A percentile compares a stretch with the other conserved stretches of the same genome.
Evolutionary conservation across 2,888 invertebrate genomes (phyloP).

Genomic region (Drosophila basisetae): DNA sequence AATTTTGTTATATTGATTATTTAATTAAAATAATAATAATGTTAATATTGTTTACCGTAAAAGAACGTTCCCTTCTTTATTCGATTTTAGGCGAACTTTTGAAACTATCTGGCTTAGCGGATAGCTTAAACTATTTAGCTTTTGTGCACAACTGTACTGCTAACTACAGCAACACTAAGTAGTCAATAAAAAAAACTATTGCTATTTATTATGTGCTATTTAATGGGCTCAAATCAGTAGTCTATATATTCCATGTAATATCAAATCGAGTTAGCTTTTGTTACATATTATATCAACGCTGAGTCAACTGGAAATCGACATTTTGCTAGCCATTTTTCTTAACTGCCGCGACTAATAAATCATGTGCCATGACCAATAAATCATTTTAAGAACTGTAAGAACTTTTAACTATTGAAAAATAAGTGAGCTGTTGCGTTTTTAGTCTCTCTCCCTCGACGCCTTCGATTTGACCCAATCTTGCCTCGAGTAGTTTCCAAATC

Average conservation of each 20-base stretch:
- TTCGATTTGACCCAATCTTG: conserved; percentile 51
- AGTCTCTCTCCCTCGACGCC: conserved; percentile 39
- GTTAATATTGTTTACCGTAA: not conserved
- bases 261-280: not conserved
- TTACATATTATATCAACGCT: not conserved
- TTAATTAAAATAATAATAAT: not conserved
- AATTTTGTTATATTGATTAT: not conserved
- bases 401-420: conserved; percentile 38
- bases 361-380: conserved; percentile 53
- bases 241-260: not conserved
- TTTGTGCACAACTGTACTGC: not conserved
- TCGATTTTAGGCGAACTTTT: not conserved
- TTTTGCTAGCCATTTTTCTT: conserved; percentile 6
- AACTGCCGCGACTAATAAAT: conserved; percentile 35
- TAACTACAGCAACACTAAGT: not conserved
- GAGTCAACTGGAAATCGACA: conserved; percentile 12
- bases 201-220: not conserved
- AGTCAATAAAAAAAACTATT: not conserved
- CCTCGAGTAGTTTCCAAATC: conserved; percentile 48
- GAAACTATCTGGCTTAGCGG: too few relatives aligned
- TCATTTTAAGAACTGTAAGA: conserved; percentile 53
- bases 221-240: not conserved
- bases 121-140: not conserved
- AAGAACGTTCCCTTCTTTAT: not conserved
- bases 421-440: conserved; percentile 45